Evolutionary conservation across 2,797 vertebrate species (phyloP), one percentile per base, ranked within the genome.

Genomic region (Rhabdophis nuchalis): DNA sequence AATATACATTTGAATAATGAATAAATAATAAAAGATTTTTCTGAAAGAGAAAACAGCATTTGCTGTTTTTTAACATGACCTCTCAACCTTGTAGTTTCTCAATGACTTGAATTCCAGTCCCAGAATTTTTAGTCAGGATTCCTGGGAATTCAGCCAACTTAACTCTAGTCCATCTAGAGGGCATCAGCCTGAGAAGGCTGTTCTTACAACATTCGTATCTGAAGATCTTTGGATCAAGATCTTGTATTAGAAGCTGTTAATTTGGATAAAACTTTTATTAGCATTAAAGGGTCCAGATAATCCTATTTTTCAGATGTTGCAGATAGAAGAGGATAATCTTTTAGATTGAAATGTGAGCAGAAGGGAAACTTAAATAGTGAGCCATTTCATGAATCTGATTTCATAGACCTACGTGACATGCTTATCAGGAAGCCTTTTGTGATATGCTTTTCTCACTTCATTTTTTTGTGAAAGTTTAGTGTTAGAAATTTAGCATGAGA

Each of bases 401-500:
- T 61, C 12, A 61, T 25, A 88, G 57, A 29, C 13, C 4, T 60
- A 18, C 92, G 68, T 92, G 93, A 91, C 86, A 18, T 18, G 27
- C 60, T 96, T 96, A 95, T 93, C 90, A 91, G 88, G 52, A 92
- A 23, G 46, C 16, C 92, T 92, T n/a, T 86, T 18, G 29, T 57
- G 2, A 12, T 29, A 1, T 57, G 72, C 52, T 52, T 77, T 89
- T 56, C 46, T 90, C 36, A 12, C 64, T 82, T 82, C 64, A 27
- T 56, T 41, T 29, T 56, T 89, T 68, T 77, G 13, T 36, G 32
- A 56, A 89, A 32, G 11, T 54, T 89, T 20, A 68, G 93, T 90
- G 86, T 92, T 93, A 92, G 94, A 94, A 93, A 58, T 89, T 90
- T 93, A 36, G 85, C 93, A 53, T 95, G 95, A 95, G 95, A 94